Base-by-base conservation (phyloP, 2,888 invertebrate genomes). In the Leucophenga montana region DNA sequence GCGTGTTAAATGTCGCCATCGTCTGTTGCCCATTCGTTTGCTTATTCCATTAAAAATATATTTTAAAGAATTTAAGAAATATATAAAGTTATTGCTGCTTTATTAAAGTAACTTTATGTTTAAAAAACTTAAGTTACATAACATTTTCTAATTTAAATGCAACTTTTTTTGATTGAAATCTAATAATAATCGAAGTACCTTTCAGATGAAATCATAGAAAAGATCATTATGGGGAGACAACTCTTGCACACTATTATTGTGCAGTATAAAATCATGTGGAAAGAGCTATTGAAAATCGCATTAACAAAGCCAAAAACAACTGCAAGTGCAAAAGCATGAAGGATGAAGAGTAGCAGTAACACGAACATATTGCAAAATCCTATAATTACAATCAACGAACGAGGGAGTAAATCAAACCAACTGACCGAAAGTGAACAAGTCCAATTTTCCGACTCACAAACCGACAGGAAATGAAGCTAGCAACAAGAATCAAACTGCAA, bases 241-340 rank as follows among this genome's bases (percentile, higher is more conserved):
- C n/a, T n/a, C n/a, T n/a, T n/a, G 56, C 27, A 27, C 3, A 4
- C 27, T 56, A 56, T 27, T 5, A 8, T 56, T 48, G 20, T 13
- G 31, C 27, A 73, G 71, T 72, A 71, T 70, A 61, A 56, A 31
- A 61, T 20, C 9, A 66, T 48, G 31, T 59, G 57, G 59, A 72
- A 66, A 44, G n/a, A 56, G 67, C 67, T 70, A 65, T 67, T 71
- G 70, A 61, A 69, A 70, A 82, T 71, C 70, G 77, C 77, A 80
- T 80, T 78, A 78, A 78, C 72, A 74, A 59, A 18, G 54, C 64
- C 53, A 66, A 46, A 46, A 64, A 64, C 44, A 44, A 31, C 61
- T 3, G 14, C 31, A 16, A 2, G n/a, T n/a, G 62, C 62, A 74
- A 76, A 75, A 56, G 66, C 66, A 39, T 22, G 16, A 6, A 33